phyloP scores from a whole-genome alignment of 2,113 vertebrate genomes.

The Lycaon pictus region DNA sequence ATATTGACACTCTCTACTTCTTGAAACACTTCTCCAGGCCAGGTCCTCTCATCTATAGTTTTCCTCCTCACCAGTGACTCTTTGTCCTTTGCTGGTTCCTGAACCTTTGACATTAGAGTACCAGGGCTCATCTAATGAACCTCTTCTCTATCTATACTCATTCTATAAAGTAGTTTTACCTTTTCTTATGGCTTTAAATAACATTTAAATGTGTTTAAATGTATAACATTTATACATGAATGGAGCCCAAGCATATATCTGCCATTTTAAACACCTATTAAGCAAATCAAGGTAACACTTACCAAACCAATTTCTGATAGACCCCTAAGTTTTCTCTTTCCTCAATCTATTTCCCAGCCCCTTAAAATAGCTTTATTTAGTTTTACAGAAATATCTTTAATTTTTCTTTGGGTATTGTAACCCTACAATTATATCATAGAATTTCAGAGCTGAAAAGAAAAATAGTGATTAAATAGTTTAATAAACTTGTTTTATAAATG shows the following conservation, averaged over 20 bases:
- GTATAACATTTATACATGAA: neutral
- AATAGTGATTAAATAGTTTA: constrained; percentile 20
- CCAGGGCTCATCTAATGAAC: neutral
- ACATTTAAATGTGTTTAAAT: neutral
- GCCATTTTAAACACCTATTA: neutral
- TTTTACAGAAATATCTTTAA: constrained; percentile 14
- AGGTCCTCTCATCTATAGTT: neutral
- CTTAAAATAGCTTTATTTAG: constrained; percentile 5
- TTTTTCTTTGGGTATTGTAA: constrained; percentile 57
- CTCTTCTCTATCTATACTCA: neutral
- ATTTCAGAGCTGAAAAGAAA: constrained; percentile 26
- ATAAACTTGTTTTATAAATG: constrained; percentile 30
- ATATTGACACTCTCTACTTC: neutral
- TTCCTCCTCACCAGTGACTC: neutral
- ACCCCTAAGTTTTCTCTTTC: neutral
- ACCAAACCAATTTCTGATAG: neutral
- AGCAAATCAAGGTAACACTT: constrained; percentile 2
- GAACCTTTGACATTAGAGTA: neutral
- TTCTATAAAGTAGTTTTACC: neutral
- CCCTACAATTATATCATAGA: neutral
- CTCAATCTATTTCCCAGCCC: neutral
- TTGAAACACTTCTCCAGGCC: neutral
- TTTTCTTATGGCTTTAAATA: neutral
- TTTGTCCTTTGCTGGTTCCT: neutral
- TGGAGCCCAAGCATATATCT: neutral